Evolutionary conservation across 2,113 vertebrate species (phyloP).

Genomic region (Pavo muticus): DNA sequence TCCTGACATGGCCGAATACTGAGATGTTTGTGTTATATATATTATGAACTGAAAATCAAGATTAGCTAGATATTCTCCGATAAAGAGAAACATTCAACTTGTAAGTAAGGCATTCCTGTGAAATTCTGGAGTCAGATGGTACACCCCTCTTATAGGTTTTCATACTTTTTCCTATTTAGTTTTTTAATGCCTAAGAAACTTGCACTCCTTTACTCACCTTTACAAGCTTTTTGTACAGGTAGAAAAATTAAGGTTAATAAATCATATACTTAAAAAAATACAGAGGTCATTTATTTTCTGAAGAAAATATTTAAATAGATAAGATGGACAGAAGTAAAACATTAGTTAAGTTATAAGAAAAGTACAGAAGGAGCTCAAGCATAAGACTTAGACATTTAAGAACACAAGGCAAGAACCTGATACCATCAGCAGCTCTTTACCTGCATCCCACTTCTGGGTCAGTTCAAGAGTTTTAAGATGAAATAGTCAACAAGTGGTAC

Average conservation of each 20-base stretch:
- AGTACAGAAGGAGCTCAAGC: background rate
- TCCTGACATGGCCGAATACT: background rate
- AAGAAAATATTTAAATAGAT: background rate
- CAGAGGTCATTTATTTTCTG: background rate
- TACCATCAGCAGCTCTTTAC: background rate
- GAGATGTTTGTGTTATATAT: background rate
- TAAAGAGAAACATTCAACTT: background rate
- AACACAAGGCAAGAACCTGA: background rate
- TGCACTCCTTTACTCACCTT: background rate
- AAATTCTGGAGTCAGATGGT: background rate
- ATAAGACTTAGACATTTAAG: background rate
- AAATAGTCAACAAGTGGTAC: no score
- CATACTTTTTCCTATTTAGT: background rate
- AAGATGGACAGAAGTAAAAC: background rate
- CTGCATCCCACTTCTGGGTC: background rate
- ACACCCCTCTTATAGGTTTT: background rate
- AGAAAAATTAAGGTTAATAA: background rate
- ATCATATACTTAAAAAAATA: background rate
- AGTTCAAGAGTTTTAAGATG: background rate
- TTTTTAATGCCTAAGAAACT: background rate
- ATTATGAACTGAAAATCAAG: background rate
- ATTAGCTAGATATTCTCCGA: background rate
- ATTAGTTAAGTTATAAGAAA: background rate
- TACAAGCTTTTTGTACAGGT: background rate
- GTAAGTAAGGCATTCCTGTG: background rate